Percentiles rank a stretch among this genome's conserved stretches.
These are phyloP conservation scores for Patiria pectinifera DNA, from an alignment of 53 echinoderm and acorn worm genomes.

Conservation along the genomic window DNA sequence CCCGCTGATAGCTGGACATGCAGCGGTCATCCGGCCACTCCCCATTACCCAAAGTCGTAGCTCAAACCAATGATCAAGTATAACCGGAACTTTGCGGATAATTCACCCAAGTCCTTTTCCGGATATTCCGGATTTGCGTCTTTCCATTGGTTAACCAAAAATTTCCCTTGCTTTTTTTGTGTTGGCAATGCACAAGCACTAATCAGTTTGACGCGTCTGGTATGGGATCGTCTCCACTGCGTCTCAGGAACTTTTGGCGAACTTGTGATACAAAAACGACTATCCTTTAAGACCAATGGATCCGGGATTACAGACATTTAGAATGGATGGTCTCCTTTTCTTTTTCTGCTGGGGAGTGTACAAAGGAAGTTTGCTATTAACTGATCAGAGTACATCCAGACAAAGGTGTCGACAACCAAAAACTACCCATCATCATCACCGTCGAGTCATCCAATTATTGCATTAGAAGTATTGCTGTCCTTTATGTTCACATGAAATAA, in stretches of 20 bases:
- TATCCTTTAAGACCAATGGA: neutral
- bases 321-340: neutral
- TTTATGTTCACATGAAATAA: no score
- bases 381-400: neutral
- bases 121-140: conserved; percentile 38
- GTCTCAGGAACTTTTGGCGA: neutral
- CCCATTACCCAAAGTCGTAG: neutral
- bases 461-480: neutral
- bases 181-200: neutral
- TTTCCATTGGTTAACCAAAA: conserved; percentile 15
- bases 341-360: neutral
- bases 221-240: neutral
- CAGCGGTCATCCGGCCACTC: neutral
- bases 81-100: conserved; percentile 14
- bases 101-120: neutral
- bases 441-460: neutral
- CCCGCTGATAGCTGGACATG: neutral
- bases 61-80: neutral
- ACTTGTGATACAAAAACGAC: neutral
- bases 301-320: neutral
- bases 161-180: neutral
- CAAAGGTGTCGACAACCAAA: no score
- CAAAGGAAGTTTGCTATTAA: neutral
- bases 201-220: no score
- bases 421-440: neutral